Evolutionary conservation across 2,888 invertebrate genomes (phyloP), one percentile per base, ranked within the genome.

Genomic region (Anarsia innoxiella): DNA sequence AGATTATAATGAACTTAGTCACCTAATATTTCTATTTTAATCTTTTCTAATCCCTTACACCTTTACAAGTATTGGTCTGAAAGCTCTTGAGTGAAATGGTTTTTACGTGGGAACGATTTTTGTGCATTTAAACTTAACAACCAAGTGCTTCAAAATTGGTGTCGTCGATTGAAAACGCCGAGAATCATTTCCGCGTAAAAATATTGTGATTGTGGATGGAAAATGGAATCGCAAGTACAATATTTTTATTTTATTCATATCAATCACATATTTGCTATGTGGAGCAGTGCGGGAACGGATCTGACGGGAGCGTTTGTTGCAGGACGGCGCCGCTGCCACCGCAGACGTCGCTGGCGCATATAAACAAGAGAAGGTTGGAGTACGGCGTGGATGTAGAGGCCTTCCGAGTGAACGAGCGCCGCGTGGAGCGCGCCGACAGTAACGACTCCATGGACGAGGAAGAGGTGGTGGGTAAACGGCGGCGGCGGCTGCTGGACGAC

Each of bases 321-420:
- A 86, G 86, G 86, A 71, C 83, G 66, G 67, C 76, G 63, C 72
- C 82, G 48, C 66, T 88, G 68, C 87, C 80, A 59, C 70, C 86
- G 51, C 87, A 87, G 73, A 75, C 88, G 66, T 79, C 88, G 57
- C 75, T 88, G 67, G 82, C 89, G 54, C 90, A 90, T 68, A 86
- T 91, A 66, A 90, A 89, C 79, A 91, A 91, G 69, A 85, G 91
- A 68, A 89, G 90, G 70, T 77, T 91, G 58, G 91, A 91, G 59
- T 87, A 87, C 41, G 88, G 87, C 42, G 80, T 85, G 44, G 84
- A 85, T 68, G 74, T 85, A 53, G 86, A 86, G 53, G 65, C 82
- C 10, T 80, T 79, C 53, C 68, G 79, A 48, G 51, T 69, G 37
- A 74, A 59, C 53, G 79, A 82, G 42, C 66, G 79, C 54, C 68